These are phyloP conservation scores for Desmodus rotundus DNA, from an alignment of 2,113 vertebrate genomes.

Conservation along the genomic window DNA sequence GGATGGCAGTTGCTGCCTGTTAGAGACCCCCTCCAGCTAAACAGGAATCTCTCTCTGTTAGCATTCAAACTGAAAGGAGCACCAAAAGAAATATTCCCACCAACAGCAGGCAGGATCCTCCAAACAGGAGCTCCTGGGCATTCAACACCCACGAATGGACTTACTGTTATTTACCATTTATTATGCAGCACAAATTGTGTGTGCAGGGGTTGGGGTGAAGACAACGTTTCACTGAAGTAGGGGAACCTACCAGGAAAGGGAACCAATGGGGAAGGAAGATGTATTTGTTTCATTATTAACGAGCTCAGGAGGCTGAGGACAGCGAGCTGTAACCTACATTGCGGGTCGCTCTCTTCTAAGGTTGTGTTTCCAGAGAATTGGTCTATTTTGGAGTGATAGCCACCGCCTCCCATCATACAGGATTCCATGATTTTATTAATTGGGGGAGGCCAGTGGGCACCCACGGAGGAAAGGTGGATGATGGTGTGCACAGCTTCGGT, in stretches of 20 bases:
- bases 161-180: not conserved
- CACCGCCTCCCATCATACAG: not conserved
- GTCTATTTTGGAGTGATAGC: conserved; percentile 49
- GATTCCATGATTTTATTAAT: conserved; percentile 24
- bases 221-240: not conserved
- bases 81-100: not conserved
- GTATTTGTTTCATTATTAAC: conserved; percentile 58
- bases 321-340: conserved; percentile 46
- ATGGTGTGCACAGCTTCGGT: not conserved
- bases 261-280: not conserved
- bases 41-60: not conserved
- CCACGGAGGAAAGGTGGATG: not conserved
- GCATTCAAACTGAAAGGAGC: not conserved
- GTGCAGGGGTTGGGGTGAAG: not conserved
- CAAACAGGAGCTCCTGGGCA: not conserved
- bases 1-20: not conserved
- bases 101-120: not conserved
- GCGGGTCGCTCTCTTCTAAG: not conserved
- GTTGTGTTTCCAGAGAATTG: conserved; percentile 54
- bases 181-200: not conserved
- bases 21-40: not conserved
- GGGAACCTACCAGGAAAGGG: not conserved
- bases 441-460: not conserved
- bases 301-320: conserved; percentile 38
- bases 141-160: not conserved